Conservation (phyloP, 1,140 invertebrate species). For the Melitaea cinxia region DNA sequence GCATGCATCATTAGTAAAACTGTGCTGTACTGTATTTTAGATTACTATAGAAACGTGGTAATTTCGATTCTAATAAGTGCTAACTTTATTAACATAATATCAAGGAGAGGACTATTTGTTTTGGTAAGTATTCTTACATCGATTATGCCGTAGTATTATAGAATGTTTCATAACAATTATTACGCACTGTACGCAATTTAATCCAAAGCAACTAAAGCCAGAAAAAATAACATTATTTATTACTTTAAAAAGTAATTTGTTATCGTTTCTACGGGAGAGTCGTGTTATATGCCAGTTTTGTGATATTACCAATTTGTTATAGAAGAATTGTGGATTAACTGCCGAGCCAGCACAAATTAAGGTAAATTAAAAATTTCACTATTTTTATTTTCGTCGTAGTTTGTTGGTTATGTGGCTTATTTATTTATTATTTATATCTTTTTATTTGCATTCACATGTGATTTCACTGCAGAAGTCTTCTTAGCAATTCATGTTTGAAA, state of each 20-base stretch:
- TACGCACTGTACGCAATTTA: constrained; percentile 28
- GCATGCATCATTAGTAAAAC: constrained; percentile 48
- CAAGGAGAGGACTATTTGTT: constrained; percentile 20
- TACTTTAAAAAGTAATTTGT: constrained; percentile 16
- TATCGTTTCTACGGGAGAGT: constrained; percentile 26
- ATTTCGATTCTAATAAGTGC: constrained; percentile 25
- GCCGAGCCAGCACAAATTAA: constrained; percentile 14
- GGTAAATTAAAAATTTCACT: constrained; percentile 40
- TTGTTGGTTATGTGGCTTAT: constrained; percentile 78
- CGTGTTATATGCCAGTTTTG: constrained; percentile 40
- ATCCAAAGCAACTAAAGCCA: constrained; percentile 24
- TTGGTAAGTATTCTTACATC: constrained; percentile 27
- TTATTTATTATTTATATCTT: constrained; percentile 73
- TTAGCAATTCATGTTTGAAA: constrained; percentile 73
- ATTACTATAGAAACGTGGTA: constrained; percentile 2
- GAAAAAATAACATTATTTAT: constrained; percentile 16
- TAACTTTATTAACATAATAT: constrained; percentile 33
- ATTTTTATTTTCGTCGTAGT: constrained; percentile 56
- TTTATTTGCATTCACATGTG: constrained; percentile 80
- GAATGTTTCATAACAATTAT: constrained; percentile 13
- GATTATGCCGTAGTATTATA: constrained; percentile 16
- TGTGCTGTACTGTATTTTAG: constrained; percentile 11
- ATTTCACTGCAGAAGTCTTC: constrained; percentile 78
- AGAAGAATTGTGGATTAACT: constrained; percentile 35
- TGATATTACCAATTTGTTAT: constrained; percentile 28